These are phyloP conservation scores for Brachypteracias leptosomus DNA, from an alignment of 2,113 vertebrate genomes.

Conservation along the genomic window DNA sequence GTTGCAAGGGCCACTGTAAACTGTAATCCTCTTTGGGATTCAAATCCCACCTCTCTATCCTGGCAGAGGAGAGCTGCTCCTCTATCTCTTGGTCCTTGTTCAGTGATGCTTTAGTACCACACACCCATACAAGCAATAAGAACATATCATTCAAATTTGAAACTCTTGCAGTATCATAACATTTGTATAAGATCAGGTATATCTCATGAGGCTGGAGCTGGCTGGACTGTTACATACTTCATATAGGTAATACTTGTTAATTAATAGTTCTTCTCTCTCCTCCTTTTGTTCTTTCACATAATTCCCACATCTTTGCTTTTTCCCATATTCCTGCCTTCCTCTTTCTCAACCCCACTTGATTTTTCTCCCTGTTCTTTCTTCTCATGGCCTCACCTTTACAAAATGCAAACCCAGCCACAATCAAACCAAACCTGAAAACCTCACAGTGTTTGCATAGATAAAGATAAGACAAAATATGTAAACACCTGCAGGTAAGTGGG, in stretches of 20 bases:
- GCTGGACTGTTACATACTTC: background rate
- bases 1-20: background rate
- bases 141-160: background rate
- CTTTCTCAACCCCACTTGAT: background rate
- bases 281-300: background rate
- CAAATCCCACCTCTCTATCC: background rate
- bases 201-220: background rate
- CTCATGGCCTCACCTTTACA: background rate
- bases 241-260: background rate
- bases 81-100: background rate
- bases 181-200: background rate
- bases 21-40: background rate
- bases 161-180: background rate
- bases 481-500: background rate
- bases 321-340: background rate
- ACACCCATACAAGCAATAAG: background rate
- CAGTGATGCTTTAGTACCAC: background rate
- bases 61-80: background rate
- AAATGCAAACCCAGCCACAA: background rate
- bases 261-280: background rate
- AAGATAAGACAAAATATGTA: background rate
- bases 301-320: background rate
- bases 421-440: background rate
- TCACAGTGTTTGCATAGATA: background rate
- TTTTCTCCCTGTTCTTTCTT: background rate